Evolutionary conservation across 2,113 vertebrate species (phyloP), one percentile per base, ranked within the genome.

Genomic region (Myotis lucifugus): DNA sequence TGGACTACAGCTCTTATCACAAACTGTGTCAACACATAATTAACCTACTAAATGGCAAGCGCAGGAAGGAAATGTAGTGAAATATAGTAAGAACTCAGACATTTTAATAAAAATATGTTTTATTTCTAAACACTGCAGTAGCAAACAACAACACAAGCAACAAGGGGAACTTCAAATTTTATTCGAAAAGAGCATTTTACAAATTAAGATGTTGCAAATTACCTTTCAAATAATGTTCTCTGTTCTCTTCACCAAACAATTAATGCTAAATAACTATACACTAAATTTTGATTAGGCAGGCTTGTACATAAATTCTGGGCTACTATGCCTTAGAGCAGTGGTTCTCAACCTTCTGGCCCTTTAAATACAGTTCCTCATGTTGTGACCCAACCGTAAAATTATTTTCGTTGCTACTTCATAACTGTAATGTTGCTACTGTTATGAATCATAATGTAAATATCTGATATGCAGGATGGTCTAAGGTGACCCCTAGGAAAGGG

Each of bases 11-110:
- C 29, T 93, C 42, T 77, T 92, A 86, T 42, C 23, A 32, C 52
- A 90, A 92, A 93, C 11, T 42, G 12, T 94, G 90, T 84, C 88
- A 85, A 94, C 29, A 85, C 32, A 61, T 37, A 79, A 93, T 90
- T 94, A 96, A 91, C 77, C 91, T 86, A 81, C 56, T 79, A 94
- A 96, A 88, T 52, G 42, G 1, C 50, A 77, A 73, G 19, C 37
- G 13, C 40, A 86, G 14, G 29, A 21, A 82, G 13, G 8, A 90
- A 92, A 77, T 25, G 23, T 7, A 92, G 14, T 32, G 6, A 88
- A 76, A 72, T 83, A 66, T 1, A 40, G 5, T 27, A 85, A 56
- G 46, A 89, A 54, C 19, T 66, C 8, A 37, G 32, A n/a, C 3
- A 46, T 56, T 73, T 76, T 37, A 87, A 88, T 64, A 85, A 73